Percentiles rank a stretch among this genome's conserved stretches.
Evolutionary conservation across 2,888 invertebrate species (phyloP).

Genomic region (Drosophila hawaiiensis): DNA sequence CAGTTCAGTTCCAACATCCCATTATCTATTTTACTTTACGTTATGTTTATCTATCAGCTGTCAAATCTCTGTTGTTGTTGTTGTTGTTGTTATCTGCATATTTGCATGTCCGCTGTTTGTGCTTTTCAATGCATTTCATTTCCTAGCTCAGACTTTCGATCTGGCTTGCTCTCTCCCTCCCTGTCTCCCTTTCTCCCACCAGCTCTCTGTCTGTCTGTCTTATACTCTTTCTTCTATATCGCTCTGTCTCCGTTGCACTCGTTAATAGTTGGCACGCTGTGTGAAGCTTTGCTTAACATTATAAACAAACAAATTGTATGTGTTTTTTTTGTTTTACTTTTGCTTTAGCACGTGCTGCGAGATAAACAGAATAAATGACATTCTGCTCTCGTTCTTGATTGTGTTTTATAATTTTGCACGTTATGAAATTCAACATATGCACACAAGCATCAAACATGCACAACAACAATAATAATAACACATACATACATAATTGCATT

Average conservation of each 20-base stretch:
- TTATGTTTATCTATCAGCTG: constrained; percentile 51
- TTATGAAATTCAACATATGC: constrained; percentile 65
- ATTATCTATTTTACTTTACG: constrained; percentile 23
- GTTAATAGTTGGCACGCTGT: constrained; percentile 21
- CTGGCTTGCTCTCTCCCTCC: constrained; percentile 2
- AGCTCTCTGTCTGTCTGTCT: constrained; percentile 18
- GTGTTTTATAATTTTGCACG: constrained; percentile 50
- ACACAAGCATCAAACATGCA: constrained; percentile 59
- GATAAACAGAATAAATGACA: constrained; percentile 57
- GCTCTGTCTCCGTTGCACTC: constrained; percentile 9
- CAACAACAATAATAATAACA: constrained; percentile 47
- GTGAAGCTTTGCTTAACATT: constrained; percentile 65
- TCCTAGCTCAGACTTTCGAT: constrained; percentile 55
- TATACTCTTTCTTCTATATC: constrained; percentile 6
- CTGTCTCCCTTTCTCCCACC: constrained; percentile 1
- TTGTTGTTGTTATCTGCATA: constrained; percentile 49
- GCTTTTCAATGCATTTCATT: constrained; percentile 76
- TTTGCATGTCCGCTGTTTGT: constrained; percentile 77
- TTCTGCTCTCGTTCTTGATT: constrained; percentile 37
- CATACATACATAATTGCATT: constrained; percentile 23
- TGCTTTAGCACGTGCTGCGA: constrained; percentile 73
- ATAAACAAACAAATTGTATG: constrained; percentile 65
- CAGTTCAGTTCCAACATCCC: constrained; percentile 1
- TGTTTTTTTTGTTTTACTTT: constrained; percentile 18
- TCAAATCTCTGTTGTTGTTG: constrained; percentile 52